phyloP scores from a whole-genome alignment of 2,113 vertebrate genomes.

The Pseudopodoces humilis region DNA sequence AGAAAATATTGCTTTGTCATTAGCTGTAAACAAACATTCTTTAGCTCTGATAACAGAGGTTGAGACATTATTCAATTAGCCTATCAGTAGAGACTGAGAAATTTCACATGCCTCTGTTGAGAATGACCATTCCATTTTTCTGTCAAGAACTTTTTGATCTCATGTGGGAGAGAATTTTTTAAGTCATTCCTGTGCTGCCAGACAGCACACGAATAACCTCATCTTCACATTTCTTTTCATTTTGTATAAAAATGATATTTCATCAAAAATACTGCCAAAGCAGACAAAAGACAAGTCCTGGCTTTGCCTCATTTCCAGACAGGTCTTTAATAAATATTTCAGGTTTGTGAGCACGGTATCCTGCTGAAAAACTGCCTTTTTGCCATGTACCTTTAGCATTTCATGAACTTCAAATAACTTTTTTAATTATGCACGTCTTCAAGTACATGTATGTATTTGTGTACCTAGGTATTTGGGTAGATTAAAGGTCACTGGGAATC shows the following conservation, averaged over 20 bases:
- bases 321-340: background rate
- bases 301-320: background rate
- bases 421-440: background rate
- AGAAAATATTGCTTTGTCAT: background rate
- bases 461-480: background rate
- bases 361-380: background rate
- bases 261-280: background rate
- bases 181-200: background rate
- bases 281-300: background rate
- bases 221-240: background rate
- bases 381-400: background rate
- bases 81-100: background rate
- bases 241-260: background rate
- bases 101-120: background rate
- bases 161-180: background rate
- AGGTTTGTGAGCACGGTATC: background rate
- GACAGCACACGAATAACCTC: background rate
- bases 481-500: background rate
- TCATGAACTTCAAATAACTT: background rate
- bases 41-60: background rate
- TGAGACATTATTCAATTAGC: background rate
- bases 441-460: background rate
- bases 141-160: background rate
- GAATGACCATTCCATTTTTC: background rate
- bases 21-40: background rate